Conservation (phyloP, 2,113 vertebrate genomes). For the Neofelis nebulosa region DNA sequence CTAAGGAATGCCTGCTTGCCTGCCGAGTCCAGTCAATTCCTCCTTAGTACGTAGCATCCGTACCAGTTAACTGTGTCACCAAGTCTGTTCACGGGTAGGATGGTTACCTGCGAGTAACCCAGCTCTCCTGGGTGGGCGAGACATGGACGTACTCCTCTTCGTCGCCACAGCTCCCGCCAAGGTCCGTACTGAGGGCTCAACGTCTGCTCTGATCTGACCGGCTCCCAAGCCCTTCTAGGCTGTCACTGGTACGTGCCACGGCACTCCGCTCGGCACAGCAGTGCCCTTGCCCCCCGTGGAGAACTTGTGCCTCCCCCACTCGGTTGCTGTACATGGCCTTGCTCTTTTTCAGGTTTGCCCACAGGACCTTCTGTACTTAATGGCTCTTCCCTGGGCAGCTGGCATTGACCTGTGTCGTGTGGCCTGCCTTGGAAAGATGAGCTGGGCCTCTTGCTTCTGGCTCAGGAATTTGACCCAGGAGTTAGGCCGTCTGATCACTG, state of each 20-base stretch:
- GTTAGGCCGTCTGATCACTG: neutral
- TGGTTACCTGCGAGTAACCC: neutral
- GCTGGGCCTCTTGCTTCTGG: neutral
- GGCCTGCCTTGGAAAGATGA: neutral
- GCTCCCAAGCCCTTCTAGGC: neutral
- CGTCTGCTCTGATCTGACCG: fast-evolving
- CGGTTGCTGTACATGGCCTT: neutral
- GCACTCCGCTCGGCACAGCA: fast-evolving
- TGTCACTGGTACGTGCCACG: fast-evolving
- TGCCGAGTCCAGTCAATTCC: neutral
- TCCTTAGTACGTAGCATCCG: neutral
- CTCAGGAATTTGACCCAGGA: neutral
- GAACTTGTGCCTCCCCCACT: neutral
- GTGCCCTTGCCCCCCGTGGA: fast-evolving
- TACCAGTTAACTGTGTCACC: neutral
- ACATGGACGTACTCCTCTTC: fast-evolving
- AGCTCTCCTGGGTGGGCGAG: neutral
- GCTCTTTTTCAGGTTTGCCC: neutral
- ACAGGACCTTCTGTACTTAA: neutral
- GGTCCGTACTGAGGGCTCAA: neutral
- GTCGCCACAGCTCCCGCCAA: fast-evolving
- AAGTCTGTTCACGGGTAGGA: neutral
- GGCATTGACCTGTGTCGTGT: neutral
- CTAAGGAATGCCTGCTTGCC: neutral
- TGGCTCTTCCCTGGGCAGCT: neutral